Evolutionary conservation across 2,113 vertebrate species (phyloP).

Genomic region (Brachyhypopomus gauderio): DNA sequence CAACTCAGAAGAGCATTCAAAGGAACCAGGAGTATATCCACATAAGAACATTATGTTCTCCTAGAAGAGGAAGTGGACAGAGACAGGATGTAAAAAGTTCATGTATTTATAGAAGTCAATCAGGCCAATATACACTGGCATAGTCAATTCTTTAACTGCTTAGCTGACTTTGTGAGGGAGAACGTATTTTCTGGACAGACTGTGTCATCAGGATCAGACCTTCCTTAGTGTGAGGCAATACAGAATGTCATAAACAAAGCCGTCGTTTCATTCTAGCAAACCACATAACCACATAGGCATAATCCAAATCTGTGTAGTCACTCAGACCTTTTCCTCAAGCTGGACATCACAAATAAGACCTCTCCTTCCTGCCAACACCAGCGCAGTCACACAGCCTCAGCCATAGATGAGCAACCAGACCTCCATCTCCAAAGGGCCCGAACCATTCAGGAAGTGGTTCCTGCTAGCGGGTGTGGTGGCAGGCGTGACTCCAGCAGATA

Average conservation of each 20-base stretch:
- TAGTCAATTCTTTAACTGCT: too few species aligned
- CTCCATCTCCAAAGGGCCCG: not conserved
- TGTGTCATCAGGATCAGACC: not conserved
- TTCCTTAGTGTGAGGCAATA: not conserved
- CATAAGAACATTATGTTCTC: too few species aligned
- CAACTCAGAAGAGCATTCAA: too few species aligned
- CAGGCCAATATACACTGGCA: too few species aligned
- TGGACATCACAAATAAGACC: too few species aligned
- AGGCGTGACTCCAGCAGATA: slow-evolving; percentile 46
- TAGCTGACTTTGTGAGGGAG: too few species aligned
- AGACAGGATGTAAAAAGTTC: too few species aligned
- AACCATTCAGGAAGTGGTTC: slow-evolving; percentile 40
- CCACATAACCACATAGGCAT: not conserved
- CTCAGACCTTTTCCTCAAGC: too few species aligned
- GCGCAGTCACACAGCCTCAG: not conserved
- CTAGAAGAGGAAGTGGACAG: too few species aligned
- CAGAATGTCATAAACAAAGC: not conserved
- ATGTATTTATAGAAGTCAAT: too few species aligned
- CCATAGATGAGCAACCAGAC: not conserved
- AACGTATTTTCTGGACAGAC: not conserved
- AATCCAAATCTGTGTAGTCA: not conserved
- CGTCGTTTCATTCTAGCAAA: not conserved
- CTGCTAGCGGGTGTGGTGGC: slow-evolving; percentile 42
- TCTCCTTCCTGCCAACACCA: not conserved
- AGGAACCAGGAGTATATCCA: too few species aligned